A percentile compares a stretch with the other conserved stretches of the same genome.
These are phyloP conservation scores for Lysandra coridon DNA, from an alignment of 2,888 invertebrate genomes.

Conservation along the genomic window DNA sequence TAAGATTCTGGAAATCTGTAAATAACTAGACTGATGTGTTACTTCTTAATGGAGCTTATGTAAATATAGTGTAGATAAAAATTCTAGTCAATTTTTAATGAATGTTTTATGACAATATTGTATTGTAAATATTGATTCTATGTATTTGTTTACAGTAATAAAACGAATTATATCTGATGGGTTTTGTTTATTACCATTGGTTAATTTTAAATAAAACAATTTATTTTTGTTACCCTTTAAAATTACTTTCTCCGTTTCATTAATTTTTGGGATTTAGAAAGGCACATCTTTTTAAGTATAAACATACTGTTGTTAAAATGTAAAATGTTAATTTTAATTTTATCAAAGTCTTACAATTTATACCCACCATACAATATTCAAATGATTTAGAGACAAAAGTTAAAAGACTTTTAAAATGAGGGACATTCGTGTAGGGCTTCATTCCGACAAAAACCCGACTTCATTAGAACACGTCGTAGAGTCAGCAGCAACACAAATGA, in stretches of 20 bases:
- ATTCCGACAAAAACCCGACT: background rate
- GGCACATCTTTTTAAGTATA: too few relatives aligned
- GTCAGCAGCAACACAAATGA: background rate
- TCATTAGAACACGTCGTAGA: background rate
- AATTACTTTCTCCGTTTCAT: too few relatives aligned
- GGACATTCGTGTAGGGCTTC: background rate
- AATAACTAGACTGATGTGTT: conserved; percentile 68
- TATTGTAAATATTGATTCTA: conserved; percentile 67
- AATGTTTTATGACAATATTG: conserved; percentile 78
- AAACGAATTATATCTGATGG: conserved; percentile 53
- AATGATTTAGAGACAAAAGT: too few relatives aligned
- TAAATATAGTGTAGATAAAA: conserved; percentile 74
- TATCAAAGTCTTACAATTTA: too few relatives aligned
- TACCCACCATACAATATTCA: too few relatives aligned
- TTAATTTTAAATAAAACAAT: too few relatives aligned
- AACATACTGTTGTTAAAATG: too few relatives aligned
- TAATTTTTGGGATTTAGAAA: too few relatives aligned
- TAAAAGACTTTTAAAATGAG: background rate
- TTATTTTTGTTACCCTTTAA: too few relatives aligned
- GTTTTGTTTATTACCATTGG: conserved; percentile 39
- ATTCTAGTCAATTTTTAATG: conserved; percentile 77
- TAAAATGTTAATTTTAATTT: too few relatives aligned
- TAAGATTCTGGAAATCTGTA: conserved; percentile 45
- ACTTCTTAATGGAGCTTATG: conserved; percentile 74
- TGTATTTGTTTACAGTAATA: conserved; percentile 69